Evolutionary conservation across 2,797 vertebrate genomes (phyloP).

Genomic region (Austrolebias charrua): DNA sequence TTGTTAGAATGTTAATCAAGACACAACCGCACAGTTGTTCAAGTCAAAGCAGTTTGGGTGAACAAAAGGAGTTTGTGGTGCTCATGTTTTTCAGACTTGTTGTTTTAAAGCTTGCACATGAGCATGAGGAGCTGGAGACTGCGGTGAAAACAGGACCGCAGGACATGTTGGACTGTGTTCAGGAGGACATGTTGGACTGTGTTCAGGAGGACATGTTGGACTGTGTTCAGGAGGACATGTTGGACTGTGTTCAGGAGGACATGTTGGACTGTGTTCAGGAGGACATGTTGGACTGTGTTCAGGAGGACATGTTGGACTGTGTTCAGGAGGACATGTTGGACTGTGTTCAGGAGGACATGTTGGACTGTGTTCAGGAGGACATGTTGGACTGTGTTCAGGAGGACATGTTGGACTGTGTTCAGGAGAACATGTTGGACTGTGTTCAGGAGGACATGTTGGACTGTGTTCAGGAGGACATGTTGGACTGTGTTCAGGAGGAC

Average conservation of each 20-base stretch:
- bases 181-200: slow-evolving; percentile 67
- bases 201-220: slow-evolving; percentile 74
- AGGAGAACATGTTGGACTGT: slow-evolving; percentile 67
- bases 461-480: slow-evolving; percentile 66
- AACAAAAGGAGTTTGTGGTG: neutral
- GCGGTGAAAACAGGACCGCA: slow-evolving; percentile 47
- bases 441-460: slow-evolving; percentile 74
- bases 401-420: slow-evolving; percentile 64
- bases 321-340: slow-evolving; percentile 74
- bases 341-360: slow-evolving; percentile 66
- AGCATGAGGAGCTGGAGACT: slow-evolving; percentile 29
- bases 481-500: slow-evolving; percentile 68
- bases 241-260: slow-evolving; percentile 68
- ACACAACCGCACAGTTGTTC: too few relatives aligned
- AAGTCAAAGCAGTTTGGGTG: too few relatives aligned
- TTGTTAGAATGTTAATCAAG: neutral
- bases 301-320: slow-evolving; percentile 67
- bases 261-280: slow-evolving; percentile 68
- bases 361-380: slow-evolving; percentile 68
- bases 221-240: slow-evolving; percentile 66
- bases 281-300: slow-evolving; percentile 64
- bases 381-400: slow-evolving; percentile 68
- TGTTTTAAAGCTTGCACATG: slow-evolving; percentile 8
- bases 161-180: slow-evolving; percentile 68
- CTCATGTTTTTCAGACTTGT: slow-evolving; percentile 6